Evolutionary conservation across 2,113 vertebrate species (phyloP).

Genomic region (Sturnira hondurensis): DNA sequence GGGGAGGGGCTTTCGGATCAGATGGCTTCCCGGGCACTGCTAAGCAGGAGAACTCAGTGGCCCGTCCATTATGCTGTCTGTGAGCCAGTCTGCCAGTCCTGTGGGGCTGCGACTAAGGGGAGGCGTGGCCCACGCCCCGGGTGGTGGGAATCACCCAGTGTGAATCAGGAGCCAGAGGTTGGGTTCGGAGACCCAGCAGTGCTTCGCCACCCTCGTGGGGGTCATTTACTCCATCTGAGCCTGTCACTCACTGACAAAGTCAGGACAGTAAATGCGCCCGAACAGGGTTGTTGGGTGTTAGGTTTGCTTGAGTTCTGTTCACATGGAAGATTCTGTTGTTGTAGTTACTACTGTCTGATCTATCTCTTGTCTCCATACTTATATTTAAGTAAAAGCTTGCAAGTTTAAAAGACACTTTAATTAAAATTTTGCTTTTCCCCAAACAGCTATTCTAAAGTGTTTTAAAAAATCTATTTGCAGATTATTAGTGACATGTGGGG

Average conservation of each 20-base stretch:
- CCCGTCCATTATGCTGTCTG: too few relatives aligned
- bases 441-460: conserved; percentile 31
- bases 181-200: not conserved
- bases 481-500: conserved; percentile 68
- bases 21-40: not conserved
- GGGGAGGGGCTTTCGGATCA: not conserved
- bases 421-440: not conserved
- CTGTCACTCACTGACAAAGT: not conserved
- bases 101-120: not conserved
- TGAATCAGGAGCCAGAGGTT: not conserved
- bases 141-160: not conserved
- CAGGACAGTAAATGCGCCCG: not conserved
- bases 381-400: conserved; percentile 1
- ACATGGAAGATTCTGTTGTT: not conserved
- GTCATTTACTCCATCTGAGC: not conserved
- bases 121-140: not conserved
- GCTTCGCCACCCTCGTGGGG: not conserved
- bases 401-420: conserved; percentile 32
- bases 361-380: not conserved
- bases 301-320: not conserved
- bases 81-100: not conserved
- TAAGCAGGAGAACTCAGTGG: too few relatives aligned
- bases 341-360: not conserved
- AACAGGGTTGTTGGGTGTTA: not conserved
- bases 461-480: conserved; percentile 71